phyloP scores from a whole-genome alignment of 2,888 invertebrate species.

The Drosophila incognita region DNA sequence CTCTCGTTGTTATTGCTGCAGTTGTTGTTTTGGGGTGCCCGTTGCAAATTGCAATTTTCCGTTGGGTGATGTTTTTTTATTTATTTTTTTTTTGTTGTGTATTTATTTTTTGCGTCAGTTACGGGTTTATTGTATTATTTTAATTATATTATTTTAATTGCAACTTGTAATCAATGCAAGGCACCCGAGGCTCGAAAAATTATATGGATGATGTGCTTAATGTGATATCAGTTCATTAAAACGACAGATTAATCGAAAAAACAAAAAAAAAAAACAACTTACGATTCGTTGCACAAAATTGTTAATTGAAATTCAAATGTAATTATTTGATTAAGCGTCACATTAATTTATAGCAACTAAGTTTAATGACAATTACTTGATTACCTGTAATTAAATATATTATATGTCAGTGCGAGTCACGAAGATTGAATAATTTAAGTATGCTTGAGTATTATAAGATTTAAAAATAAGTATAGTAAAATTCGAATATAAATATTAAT shows the following conservation, averaged over 20 bases:
- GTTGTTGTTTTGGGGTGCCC: slow-evolving; percentile 54
- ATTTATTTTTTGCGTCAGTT: slow-evolving; percentile 17
- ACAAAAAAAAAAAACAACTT: background rate
- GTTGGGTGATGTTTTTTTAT: slow-evolving; percentile 53
- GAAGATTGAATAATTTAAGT: background rate
- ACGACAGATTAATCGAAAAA: slow-evolving; percentile 33
- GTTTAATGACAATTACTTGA: slow-evolving; percentile 1
- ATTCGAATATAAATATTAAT: background rate
- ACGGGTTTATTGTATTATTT: slow-evolving; percentile 62
- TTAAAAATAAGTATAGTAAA: background rate
- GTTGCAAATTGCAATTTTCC: slow-evolving; percentile 71
- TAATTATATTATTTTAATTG: slow-evolving; percentile 72
- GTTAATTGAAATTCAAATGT: slow-evolving; percentile 10
- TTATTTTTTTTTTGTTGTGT: slow-evolving; percentile 18
- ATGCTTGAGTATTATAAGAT: background rate
- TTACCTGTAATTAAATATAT: background rate
- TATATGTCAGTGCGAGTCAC: background rate
- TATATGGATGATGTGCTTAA: slow-evolving; percentile 52
- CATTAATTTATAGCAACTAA: slow-evolving; percentile 1
- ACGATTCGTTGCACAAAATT: slow-evolving; percentile 13
- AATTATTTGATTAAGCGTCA: slow-evolving; percentile 21
- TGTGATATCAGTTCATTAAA: slow-evolving; percentile 55
- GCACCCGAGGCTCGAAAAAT: slow-evolving; percentile 44
- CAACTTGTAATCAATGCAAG: slow-evolving; percentile 61
- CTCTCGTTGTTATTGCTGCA: slow-evolving; percentile 11